Percentiles rank a stretch among this genome's conserved stretches.
Conservation (phyloP, 2,888 invertebrate species). For the Eristalinus sepulchralis region DNA sequence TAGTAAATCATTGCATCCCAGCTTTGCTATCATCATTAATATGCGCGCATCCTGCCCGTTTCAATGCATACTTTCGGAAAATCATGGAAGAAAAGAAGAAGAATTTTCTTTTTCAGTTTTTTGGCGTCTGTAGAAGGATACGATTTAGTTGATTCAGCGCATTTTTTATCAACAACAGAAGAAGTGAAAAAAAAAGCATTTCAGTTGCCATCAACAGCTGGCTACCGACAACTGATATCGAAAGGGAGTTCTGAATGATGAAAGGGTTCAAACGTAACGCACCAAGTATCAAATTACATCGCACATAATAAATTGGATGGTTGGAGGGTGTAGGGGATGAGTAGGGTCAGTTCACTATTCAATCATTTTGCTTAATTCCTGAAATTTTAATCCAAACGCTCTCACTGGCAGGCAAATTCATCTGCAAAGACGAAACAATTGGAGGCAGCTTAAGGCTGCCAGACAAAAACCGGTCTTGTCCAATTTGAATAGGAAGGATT, state of each 20-base stretch:
- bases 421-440: neutral
- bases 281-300: neutral
- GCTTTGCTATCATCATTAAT: slow-evolving; percentile 50
- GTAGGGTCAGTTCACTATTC: slow-evolving; percentile 16
- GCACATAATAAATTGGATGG: neutral
- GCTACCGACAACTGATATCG: slow-evolving; percentile 38
- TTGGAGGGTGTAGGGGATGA: neutral
- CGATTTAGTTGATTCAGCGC: slow-evolving; percentile 40
- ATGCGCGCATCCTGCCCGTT: slow-evolving; percentile 35
- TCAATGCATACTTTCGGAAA: neutral
- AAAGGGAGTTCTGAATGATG: slow-evolving; percentile 5
- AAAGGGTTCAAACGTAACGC: neutral
- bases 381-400: slow-evolving; percentile 29
- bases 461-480: slow-evolving; percentile 7
- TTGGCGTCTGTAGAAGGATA: slow-evolving; percentile 15
- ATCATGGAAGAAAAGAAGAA: slow-evolving; percentile 15
- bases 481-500: slow-evolving; percentile 28
- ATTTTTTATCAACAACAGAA: neutral
- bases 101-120: neutral
- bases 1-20: slow-evolving; percentile 44
- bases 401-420: neutral
- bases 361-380: slow-evolving; percentile 30
- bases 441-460: slow-evolving; percentile 9
- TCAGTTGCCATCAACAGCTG: slow-evolving; percentile 56
- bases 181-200: slow-evolving; percentile 14